Evolutionary conservation across 2,113 vertebrate species (phyloP).

Genomic region (Channa maculata): DNA sequence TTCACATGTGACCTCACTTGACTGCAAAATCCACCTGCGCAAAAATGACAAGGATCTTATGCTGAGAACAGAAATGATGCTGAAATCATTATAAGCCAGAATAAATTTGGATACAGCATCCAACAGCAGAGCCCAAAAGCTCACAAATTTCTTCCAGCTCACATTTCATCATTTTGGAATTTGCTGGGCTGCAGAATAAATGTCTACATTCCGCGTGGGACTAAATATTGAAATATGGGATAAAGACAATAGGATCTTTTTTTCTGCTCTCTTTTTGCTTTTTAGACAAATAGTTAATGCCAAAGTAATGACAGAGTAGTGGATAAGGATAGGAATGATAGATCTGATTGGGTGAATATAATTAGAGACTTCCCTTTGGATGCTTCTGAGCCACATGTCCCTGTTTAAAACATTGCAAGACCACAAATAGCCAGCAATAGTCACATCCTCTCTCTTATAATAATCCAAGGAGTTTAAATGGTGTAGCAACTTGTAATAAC

Average conservation of each 20-base stretch:
- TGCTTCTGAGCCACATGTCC: not conserved
- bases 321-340: rapidly evolving
- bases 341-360: not conserved
- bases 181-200: too few relatives aligned
- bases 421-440: conserved; percentile 1
- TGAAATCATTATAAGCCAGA: not conserved
- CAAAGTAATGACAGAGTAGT: not conserved
- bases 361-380: conserved; percentile 9
- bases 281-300: too few relatives aligned
- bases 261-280: not conserved
- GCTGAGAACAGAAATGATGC: not conserved
- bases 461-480: not conserved
- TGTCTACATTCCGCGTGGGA: too few relatives aligned
- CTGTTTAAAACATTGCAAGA: not conserved
- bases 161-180: too few relatives aligned
- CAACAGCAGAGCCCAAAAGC: too few relatives aligned
- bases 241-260: too few relatives aligned
- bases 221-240: too few relatives aligned
- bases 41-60: not conserved
- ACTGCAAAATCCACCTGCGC: conserved; percentile 15
- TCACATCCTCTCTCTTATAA: not conserved
- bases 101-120: too few relatives aligned
- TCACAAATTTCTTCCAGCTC: too few relatives aligned
- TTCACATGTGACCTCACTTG: not conserved
- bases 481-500: not conserved